Base-by-base conservation (phyloP, 2,797 vertebrate species). In the Muscicapa striata region DNA sequence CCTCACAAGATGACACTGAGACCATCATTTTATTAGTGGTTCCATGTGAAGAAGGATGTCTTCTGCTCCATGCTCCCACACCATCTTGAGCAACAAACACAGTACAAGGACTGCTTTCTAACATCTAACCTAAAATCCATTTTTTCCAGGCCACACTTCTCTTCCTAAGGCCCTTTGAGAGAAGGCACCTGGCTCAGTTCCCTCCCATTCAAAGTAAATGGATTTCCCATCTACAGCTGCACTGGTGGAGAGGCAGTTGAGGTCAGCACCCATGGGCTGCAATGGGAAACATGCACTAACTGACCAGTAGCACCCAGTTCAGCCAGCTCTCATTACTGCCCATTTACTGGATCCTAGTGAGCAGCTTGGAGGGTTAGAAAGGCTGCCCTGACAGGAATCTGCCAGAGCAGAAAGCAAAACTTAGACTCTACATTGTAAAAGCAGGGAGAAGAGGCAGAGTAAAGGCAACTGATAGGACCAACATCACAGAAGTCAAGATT, bases 171-270 rank as follows among this genome's bases (percentile, higher is more conserved):
- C 48, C 23, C 22, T 84, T 27, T 48, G 81, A 59, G n/a, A 66
- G 45, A 45, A 70, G 48, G 10, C 4, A 6, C 23, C 76, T 13
- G 46, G 36, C 48, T 51, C 83, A 48, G 61, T 10, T 62, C 46
- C 74, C 61, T 63, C 9, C 11, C 14, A 4, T 8, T 15, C 14
- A 24, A 57, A 34, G 38, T 34, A 43, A 34, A 48, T 7, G 13
- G 15, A 57, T 73, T 82, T 58, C 38, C 58, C 46, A 73, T 11
- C 46, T 27, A 10, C 5, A 11, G 38, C 3, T 72, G 46, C 38
- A 29, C 16, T 17, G 38, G 11, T 45, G 52, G 11, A 49, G 48
- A 22, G 10, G 26, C 23, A 0, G 0, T 2, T 0, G 0, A 82
- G 63, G 41, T 15, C 0, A 0, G 67, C 57, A 58, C 14, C 6